Evolutionary conservation across 2,888 invertebrate genomes (phyloP).

Genomic region (Lomographa bimaculata): DNA sequence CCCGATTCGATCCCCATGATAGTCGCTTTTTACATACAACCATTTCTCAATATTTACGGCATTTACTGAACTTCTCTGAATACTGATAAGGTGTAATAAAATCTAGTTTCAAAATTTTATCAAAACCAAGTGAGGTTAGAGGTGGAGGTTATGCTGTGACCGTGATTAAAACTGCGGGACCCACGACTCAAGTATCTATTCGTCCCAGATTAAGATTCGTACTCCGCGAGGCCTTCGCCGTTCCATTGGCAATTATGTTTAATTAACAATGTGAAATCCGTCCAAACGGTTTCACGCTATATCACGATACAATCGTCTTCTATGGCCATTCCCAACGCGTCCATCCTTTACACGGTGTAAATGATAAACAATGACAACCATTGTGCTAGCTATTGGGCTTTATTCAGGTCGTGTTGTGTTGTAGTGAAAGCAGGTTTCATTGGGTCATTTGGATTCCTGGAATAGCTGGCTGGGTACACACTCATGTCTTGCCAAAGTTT

Average conservation of each 20-base stretch:
- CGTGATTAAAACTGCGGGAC: too few relatives aligned
- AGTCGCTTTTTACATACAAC: too few relatives aligned
- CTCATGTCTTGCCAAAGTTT: background rate
- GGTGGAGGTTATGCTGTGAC: too few relatives aligned
- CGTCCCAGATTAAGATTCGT: too few relatives aligned
- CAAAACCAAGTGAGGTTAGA: too few relatives aligned
- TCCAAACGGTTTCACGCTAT: constrained; percentile 48
- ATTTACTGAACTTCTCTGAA: too few relatives aligned
- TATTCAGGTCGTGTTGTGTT: constrained; percentile 22
- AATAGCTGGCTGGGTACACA: constrained; percentile 13
- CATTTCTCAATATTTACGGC: too few relatives aligned
- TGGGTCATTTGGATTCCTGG: constrained; percentile 22
- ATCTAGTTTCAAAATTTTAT: too few relatives aligned
- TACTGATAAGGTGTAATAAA: too few relatives aligned
- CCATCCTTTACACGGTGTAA: constrained; percentile 44
- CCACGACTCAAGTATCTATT: too few relatives aligned
- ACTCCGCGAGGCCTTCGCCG: constrained; percentile 35
- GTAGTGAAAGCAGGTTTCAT: constrained; percentile 27
- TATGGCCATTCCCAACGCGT: constrained; percentile 38
- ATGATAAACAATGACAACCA: constrained; percentile 45
- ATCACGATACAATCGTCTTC: constrained; percentile 47
- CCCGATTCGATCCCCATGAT: too few relatives aligned
- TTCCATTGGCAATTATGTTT: constrained; percentile 38
- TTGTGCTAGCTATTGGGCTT: constrained; percentile 43
- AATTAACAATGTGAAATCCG: constrained; percentile 48